phyloP scores from a whole-genome alignment of 2,113 vertebrate genomes.

The Sterrhoptilus dennistouni region DNA sequence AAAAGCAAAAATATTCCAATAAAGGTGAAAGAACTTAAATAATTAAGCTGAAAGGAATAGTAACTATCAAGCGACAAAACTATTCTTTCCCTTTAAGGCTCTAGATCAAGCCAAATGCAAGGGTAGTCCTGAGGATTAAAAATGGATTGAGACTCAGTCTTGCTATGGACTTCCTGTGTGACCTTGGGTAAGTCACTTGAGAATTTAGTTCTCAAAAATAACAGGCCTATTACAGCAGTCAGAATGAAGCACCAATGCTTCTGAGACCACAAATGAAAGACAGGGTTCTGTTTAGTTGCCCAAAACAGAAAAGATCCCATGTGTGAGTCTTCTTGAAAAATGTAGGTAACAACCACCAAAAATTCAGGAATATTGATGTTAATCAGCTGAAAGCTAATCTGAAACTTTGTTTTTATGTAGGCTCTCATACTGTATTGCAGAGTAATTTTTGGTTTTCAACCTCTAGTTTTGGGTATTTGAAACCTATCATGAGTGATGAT shows the following conservation, averaged over 20 bases:
- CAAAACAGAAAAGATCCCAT: neutral
- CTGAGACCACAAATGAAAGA: neutral
- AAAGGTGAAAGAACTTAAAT: neutral
- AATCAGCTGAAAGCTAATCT: neutral
- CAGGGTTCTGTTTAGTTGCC: neutral
- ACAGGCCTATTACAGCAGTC: constrained; percentile 11
- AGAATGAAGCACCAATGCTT: constrained; percentile 11
- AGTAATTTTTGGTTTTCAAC: neutral
- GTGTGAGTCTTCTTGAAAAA: neutral
- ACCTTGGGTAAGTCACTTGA: constrained; percentile 45
- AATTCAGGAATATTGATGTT: neutral
- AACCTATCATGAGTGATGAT: neutral
- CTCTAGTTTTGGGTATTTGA: neutral
- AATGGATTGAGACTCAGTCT: constrained; percentile 15
- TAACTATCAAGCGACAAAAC: neutral
- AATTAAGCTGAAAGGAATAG: neutral
- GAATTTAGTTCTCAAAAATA: constrained; percentile 56
- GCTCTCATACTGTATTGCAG: too few species aligned
- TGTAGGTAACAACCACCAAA: neutral
- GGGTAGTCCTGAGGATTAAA: constrained; percentile 25
- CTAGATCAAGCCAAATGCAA: neutral
- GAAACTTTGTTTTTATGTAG: neutral
- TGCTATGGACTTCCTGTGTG: constrained; percentile 36
- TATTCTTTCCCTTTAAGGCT: constrained; percentile 8
- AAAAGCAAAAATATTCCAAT: neutral